These are phyloP conservation scores for Brachionus angularis DNA, from an alignment of 1,140 invertebrate genomes.

Conservation along the genomic window DNA sequence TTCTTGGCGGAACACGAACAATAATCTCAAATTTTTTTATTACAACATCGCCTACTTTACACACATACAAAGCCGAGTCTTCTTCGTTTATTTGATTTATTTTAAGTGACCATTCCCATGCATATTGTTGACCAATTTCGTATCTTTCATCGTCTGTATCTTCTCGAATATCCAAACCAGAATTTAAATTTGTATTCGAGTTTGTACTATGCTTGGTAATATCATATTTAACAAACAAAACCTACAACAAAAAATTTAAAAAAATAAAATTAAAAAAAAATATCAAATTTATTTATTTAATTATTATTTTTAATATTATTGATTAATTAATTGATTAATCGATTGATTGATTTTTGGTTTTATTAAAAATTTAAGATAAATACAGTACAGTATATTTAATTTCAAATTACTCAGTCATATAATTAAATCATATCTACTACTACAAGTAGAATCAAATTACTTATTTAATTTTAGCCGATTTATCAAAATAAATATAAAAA, in stretches of 20 bases:
- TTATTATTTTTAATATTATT: background rate
- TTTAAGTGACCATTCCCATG: constrained; percentile 35
- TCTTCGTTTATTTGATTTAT: constrained; percentile 42
- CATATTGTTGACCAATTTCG: constrained; percentile 30
- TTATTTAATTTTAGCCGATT: too few species aligned
- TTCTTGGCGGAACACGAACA: constrained; percentile 17
- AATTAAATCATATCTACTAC: too few species aligned
- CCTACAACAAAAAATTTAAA: too few species aligned
- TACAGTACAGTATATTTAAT: too few species aligned
- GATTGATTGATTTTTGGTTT: too few species aligned
- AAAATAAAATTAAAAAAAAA: too few species aligned
- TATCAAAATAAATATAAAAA: too few species aligned
- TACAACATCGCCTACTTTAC: constrained; percentile 10
- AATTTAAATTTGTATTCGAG: too few species aligned
- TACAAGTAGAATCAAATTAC: too few species aligned
- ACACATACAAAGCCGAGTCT: constrained; percentile 35
- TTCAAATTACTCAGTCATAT: too few species aligned
- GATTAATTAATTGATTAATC: background rate
- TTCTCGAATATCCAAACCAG: constrained; percentile 26
- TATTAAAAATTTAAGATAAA: too few species aligned
- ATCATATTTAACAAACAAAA: constrained; percentile 41
- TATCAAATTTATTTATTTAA: constrained; percentile 2
- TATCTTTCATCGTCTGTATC: constrained; percentile 17
- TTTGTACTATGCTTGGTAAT: too few species aligned
- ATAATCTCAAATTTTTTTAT: constrained; percentile 41